Evolutionary conservation across 1,140 invertebrate species (phyloP).

Genomic region (Grapholita molesta): DNA sequence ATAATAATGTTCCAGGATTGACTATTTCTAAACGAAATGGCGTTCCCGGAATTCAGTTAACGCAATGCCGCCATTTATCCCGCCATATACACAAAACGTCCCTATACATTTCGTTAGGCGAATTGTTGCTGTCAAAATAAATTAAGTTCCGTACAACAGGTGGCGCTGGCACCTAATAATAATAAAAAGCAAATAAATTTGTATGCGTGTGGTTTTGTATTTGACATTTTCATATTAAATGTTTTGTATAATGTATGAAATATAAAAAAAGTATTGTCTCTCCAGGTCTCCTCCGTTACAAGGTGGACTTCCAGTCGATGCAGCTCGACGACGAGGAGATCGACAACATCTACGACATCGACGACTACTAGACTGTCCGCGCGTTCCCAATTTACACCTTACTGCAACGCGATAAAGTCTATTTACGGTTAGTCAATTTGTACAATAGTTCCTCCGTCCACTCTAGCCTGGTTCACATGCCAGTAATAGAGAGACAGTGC

Average conservation of each 20-base stretch:
- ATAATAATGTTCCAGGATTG: too few species aligned
- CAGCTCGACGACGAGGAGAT: constrained; percentile 92
- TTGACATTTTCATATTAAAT: constrained; percentile 19
- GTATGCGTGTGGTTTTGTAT: background rate
- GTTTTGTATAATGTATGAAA: constrained; percentile 21
- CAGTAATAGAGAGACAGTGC: too few species aligned
- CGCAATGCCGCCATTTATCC: too few species aligned
- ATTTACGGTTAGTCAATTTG: background rate
- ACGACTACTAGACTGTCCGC: constrained; percentile 89
- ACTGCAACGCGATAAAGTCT: background rate
- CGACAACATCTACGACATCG: constrained; percentile 92
- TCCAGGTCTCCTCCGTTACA: constrained; percentile 97
- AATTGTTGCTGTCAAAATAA: too few species aligned
- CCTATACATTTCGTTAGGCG: too few species aligned
- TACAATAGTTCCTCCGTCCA: background rate
- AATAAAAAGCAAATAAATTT: too few species aligned
- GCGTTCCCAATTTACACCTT: background rate
- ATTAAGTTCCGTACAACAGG: too few species aligned
- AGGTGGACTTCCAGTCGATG: constrained; percentile 98
- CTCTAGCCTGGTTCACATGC: too few species aligned
- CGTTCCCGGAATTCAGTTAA: too few species aligned
- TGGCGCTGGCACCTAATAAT: too few species aligned
- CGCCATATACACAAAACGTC: too few species aligned
- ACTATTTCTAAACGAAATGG: too few species aligned
- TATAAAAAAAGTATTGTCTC: constrained; percentile 16